These are phyloP conservation scores for Ceratotherium simum DNA, from an alignment of 2,113 vertebrate species.

Conservation along the genomic window DNA sequence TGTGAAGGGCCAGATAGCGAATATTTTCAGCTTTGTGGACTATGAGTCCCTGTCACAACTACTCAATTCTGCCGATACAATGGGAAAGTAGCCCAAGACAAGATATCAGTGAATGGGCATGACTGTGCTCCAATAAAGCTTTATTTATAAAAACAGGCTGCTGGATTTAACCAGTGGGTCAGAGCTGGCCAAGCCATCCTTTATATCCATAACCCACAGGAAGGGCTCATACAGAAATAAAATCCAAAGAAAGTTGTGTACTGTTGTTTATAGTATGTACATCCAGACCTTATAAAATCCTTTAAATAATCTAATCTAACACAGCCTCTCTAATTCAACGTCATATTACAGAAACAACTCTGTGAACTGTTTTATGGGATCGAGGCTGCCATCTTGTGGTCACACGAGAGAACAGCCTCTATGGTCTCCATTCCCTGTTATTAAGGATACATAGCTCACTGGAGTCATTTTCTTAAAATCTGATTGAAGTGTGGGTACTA, in stretches of 20 bases:
- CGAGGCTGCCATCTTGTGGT: slow-evolving; percentile 85
- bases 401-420: background rate
- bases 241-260: background rate
- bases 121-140: background rate
- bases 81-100: background rate
- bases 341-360: background rate
- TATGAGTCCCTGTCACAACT: background rate
- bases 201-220: background rate
- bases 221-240: background rate
- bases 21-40: background rate
- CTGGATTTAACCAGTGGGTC: background rate
- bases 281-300: background rate
- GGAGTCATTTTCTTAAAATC: background rate
- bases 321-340: background rate
- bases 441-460: background rate
- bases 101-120: rapidly evolving
- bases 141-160: background rate
- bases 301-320: background rate
- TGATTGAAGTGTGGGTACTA: rapidly evolving
- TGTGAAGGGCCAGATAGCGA: background rate
- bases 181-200: background rate
- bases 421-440: background rate
- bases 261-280: background rate
- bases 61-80: rapidly evolving
- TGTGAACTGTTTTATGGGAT: background rate